Percentiles rank a stretch among this genome's conserved stretches.
Evolutionary conservation across 2,797 vertebrate species (phyloP).

Genomic region (Semaprochilodus insignis): DNA sequence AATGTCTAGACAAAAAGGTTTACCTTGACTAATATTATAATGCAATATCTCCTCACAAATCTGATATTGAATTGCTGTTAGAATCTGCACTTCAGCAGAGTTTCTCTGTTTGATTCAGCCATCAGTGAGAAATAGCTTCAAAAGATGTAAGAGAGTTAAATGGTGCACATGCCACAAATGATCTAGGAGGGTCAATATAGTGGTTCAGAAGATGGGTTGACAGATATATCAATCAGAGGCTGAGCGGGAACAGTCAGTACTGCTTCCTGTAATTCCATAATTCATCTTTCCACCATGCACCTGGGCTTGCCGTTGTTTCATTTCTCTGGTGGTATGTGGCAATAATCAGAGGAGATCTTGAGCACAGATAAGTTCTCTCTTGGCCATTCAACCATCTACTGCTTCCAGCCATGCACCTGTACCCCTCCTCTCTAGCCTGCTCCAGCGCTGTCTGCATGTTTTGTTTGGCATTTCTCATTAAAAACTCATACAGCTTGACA

Average conservation of each 20-base stretch:
- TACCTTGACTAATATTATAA: no score
- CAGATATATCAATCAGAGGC: constrained; percentile 10
- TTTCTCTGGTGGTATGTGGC: constrained; percentile 71
- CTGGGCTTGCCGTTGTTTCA: constrained; percentile 67
- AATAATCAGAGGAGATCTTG: constrained; percentile 71
- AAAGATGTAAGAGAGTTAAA: no score
- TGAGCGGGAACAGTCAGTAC: constrained; percentile 15
- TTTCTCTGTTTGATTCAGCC: no score
- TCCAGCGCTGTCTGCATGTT: constrained; percentile 66
- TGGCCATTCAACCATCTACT: constrained; percentile 67
- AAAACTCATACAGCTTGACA: constrained; percentile 75
- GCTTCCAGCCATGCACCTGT: constrained; percentile 82
- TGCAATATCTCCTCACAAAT: no score
- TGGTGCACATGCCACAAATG: no score
- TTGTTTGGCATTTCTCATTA: constrained; percentile 78
- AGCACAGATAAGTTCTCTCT: constrained; percentile 65
- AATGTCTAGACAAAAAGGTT: no score
- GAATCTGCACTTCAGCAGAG: no score
- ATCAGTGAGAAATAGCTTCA: no score
- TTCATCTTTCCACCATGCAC: constrained; percentile 54
- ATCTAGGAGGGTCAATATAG: no score
- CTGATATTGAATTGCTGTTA: no score
- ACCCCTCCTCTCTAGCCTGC: constrained; percentile 58
- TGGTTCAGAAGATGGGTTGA: background rate
- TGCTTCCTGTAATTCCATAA: constrained; percentile 59